Evolutionary conservation across 2,888 invertebrate species (phyloP), one percentile per base, ranked within the genome.

Genomic region (Dolichopus griseipennis): DNA sequence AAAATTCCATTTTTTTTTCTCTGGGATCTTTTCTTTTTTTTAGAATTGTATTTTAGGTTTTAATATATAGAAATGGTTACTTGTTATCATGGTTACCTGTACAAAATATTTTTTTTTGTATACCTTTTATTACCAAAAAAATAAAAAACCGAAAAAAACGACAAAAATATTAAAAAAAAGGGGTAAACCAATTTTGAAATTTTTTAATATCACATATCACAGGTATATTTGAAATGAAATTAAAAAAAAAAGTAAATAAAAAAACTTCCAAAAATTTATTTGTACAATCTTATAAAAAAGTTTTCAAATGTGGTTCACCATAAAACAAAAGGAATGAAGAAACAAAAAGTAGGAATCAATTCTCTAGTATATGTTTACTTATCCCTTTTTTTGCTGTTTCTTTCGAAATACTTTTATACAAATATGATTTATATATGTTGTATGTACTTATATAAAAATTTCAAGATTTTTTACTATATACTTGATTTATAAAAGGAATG

Each of bases 181-280:
- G 52, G 52, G 52, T 52, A 12, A 52, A 52, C 52, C 52, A 52
- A 18, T 52, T 52, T 52, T 2, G 52, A 52, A 52, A 52, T 52
- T 12, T 52, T 52, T 52, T 52, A 18, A 52, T 52, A 52, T 52
- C 52, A 52, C n/a, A 52, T 52, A 52, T 52, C 52, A 52, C 52
- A 52, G 52, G 52, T 52, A 52, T 12, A 2, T n/a, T n/a, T 18
- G 18, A 52, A 52, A 52, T 15, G 8, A 41, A 41, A 41, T 5
- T 27, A 27, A 27, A 27, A 27, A 27, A 27, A 27, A 5, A 27
- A 27, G 27, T 27, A 37, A 37, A 37, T 37, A 7, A 37, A 37
- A 27, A 27, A 34, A 34, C 9, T 34, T 34, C 34, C 34, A n/a
- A 7, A 37, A 37, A 52, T 5, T 52, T 52, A 3, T 52, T 52